Conservation (phyloP, 1,140 invertebrate species). For the Lysiphlebus fabarum region DNA sequence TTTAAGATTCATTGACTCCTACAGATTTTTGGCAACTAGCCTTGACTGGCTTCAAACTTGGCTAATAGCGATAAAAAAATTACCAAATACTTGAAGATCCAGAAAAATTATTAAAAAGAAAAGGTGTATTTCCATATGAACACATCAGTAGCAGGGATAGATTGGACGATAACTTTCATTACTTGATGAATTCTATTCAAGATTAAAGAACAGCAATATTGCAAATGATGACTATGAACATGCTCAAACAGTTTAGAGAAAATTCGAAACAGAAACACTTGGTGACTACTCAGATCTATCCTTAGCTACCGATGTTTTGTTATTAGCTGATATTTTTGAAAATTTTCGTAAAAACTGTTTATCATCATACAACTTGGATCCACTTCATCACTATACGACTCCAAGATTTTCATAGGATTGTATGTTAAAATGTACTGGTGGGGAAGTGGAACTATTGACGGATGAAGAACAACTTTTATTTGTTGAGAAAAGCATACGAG, state of each 20-base stretch:
- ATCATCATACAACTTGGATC: not conserved
- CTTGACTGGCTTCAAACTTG: conserved; percentile 6
- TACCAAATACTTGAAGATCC: not conserved
- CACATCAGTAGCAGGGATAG: not conserved
- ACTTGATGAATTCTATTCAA: not conserved
- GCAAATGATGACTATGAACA: not conserved
- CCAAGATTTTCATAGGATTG: conserved; percentile 22
- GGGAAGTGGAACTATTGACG: conserved; percentile 41
- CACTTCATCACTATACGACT: conserved; percentile 35
- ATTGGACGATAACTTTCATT: not conserved
- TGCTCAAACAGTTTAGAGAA: not conserved
- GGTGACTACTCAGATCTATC: not conserved
- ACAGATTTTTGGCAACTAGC: conserved; percentile 7
- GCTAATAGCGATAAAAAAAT: conserved; percentile 1
- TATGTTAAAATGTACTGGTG: conserved; percentile 42
- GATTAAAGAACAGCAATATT: not conserved
- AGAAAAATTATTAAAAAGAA: not conserved
- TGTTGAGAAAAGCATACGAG: conserved; percentile 43
- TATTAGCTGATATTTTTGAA: conserved; percentile 1
- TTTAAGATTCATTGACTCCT: conserved; percentile 1
- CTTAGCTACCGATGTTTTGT: not conserved
- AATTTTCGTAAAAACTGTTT: conserved; percentile 4
- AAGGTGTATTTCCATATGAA: not conserved
- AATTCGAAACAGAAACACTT: not conserved
- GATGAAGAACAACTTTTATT: conserved; percentile 34